Conservation (phyloP, 2,888 invertebrate genomes). For the Tinea pellionella region DNA sequence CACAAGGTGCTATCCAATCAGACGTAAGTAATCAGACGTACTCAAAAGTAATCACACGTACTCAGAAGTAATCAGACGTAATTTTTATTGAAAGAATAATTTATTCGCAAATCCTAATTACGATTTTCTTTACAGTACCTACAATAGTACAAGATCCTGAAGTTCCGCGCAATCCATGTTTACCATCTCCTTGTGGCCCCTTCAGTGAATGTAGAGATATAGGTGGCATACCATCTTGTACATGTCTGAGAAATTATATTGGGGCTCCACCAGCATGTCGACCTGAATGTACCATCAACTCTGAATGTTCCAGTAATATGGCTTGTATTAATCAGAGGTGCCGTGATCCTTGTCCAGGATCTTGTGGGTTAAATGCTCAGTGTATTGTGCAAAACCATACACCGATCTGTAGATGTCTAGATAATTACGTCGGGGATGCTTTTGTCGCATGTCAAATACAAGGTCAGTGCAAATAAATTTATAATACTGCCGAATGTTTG, state of each 20-base stretch:
- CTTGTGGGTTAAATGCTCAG: conserved; percentile 75
- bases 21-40: conserved; percentile 57
- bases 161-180: conserved; percentile 56
- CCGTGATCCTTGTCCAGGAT: conserved; percentile 84
- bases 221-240: conserved; percentile 72
- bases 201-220: conserved; percentile 74
- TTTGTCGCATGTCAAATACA: conserved; percentile 71
- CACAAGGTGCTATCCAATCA: conserved; percentile 63
- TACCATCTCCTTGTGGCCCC: conserved; percentile 75
- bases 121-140: not conserved
- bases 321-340: conserved; percentile 84
- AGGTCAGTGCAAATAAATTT: conserved; percentile 47
- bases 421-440: conserved; percentile 79
- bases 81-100: no score
- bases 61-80: no score
- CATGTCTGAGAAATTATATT: conserved; percentile 73
- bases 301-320: conserved; percentile 79
- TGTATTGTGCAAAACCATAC: conserved; percentile 78
- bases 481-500: not conserved
- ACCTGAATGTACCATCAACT: conserved; percentile 77
- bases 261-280: conserved; percentile 79
- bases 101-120: no score
- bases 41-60: no score
- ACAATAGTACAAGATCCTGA: not conserved
- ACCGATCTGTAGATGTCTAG: conserved; percentile 79